Percentiles rank a stretch among this genome's conserved stretches.
phyloP scores from a whole-genome alignment of 2,888 invertebrate genomes.

The Apodemia mormo region DNA sequence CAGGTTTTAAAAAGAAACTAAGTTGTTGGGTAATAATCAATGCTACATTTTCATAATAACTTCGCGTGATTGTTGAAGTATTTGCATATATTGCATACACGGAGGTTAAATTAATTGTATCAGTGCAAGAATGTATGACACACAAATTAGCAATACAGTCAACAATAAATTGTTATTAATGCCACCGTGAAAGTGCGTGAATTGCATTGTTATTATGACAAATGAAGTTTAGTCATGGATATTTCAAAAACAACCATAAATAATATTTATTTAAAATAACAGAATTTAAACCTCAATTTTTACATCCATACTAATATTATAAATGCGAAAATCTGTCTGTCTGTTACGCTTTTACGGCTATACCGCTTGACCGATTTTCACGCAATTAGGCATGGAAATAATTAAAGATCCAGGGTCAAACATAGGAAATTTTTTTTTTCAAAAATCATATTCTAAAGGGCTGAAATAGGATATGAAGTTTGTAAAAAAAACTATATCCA shows the following conservation, averaged over 20 bases:
- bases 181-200: conserved; percentile 68
- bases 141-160: conserved; percentile 47
- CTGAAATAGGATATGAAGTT: too few species aligned
- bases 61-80: background rate
- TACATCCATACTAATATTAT: too few species aligned
- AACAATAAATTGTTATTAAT: conserved; percentile 64
- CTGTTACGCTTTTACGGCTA: too few species aligned
- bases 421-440: too few species aligned
- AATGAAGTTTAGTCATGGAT: conserved; percentile 58
- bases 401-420: too few species aligned
- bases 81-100: conserved; percentile 35
- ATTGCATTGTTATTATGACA: conserved; percentile 66
- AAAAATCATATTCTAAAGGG: too few species aligned
- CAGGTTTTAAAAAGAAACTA: background rate
- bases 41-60: conserved; percentile 4
- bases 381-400: too few species aligned
- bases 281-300: too few species aligned
- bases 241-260: conserved; percentile 42
- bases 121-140: conserved; percentile 51
- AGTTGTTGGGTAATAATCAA: background rate
- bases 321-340: too few species aligned
- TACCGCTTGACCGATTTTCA: too few species aligned
- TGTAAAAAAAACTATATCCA: too few species aligned
- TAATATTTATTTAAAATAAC: background rate
- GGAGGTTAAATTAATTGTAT: conserved; percentile 37